These are phyloP conservation scores for Hiodon tergisus DNA, from an alignment of 2,113 vertebrate genomes.

Conservation along the genomic window DNA sequence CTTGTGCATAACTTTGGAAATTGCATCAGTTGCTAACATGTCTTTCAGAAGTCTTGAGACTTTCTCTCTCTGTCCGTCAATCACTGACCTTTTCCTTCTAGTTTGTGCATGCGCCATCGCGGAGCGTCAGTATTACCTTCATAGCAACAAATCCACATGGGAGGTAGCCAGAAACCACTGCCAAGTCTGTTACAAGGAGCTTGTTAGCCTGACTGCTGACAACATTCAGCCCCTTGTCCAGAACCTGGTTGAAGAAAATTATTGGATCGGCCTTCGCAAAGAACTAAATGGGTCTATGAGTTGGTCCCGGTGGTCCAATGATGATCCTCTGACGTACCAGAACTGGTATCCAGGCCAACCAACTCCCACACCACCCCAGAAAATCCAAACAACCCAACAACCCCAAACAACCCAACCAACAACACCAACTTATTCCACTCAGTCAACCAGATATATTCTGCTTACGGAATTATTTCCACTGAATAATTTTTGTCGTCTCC, in stretches of 20 bases:
- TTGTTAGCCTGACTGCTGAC: slow-evolving; percentile 45
- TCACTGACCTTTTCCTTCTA: background rate
- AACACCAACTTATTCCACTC: too few relatives aligned
- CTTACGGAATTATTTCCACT: too few relatives aligned
- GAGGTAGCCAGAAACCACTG: slow-evolving; percentile 41
- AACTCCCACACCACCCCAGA: slow-evolving; percentile 20
- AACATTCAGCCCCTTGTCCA: slow-evolving; percentile 29
- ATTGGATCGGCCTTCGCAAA: slow-evolving; percentile 60
- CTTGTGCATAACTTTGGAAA: background rate
- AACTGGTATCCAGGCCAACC: slow-evolving; percentile 64
- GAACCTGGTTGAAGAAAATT: slow-evolving; percentile 19
- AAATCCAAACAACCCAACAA: background rate
- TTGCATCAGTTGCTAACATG: background rate
- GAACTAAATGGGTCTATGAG: slow-evolving; percentile 9
- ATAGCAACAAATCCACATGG: slow-evolving; percentile 22
- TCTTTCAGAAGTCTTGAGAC: background rate
- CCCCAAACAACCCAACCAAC: background rate
- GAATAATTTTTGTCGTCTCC: background rate
- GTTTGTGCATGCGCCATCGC: slow-evolving; percentile 8
- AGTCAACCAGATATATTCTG: too few relatives aligned
- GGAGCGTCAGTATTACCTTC: slow-evolving; percentile 36
- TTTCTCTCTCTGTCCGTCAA: background rate
- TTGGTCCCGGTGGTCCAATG: slow-evolving; percentile 57
- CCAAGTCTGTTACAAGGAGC: slow-evolving; percentile 52
- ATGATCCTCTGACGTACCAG: slow-evolving; percentile 54